Evolutionary conservation across 2,888 invertebrate genomes (phyloP), one percentile per base, ranked within the genome.

Genomic region (Cyclophora punctaria): DNA sequence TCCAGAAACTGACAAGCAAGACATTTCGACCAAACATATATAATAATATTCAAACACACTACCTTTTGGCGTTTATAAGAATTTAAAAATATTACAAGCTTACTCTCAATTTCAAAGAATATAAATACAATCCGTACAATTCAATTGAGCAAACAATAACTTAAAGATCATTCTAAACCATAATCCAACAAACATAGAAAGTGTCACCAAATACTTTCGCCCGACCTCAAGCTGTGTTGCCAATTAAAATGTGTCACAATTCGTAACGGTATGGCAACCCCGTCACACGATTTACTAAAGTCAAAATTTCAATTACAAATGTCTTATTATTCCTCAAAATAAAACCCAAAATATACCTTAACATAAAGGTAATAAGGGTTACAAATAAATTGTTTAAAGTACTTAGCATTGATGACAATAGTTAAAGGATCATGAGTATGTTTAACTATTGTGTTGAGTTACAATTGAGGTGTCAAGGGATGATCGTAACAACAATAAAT

Each of bases 401-500:
- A 85, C 85, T 84, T 83, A 84, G 84, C 81, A 79, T 72, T 73
- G 78, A 83, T 86, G 80, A 81, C 80, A 81, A 72, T 75, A 84
- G 79, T 86, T 83, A 83, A 84, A 84, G 75, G 81, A 80, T 80
- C 82, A 83, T 80, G 85, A 86, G 83, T 83, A 66, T 78, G 86
- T 86, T 20, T 86, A 86, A 83, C 78, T 67, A 71, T 86, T 86
- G 84, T 57, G 49, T 48, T 50, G 20, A 47, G 56, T 57, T 73
- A 37, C 37, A 5, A 37, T 37, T 37, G 37, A 37, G 4, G 5
- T 37, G 37, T 37, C 37, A 37, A 37, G 4, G 37, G 20, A 20
- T 20, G 20, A 20, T 20, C 20, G 20, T 20, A 20, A 20, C 20
- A 20, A 20, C 20, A 20, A 20, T 20, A 20, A 20, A 20, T 20